Conservation (phyloP, 2,888 invertebrate genomes). For the Physocephala rufipes region DNA sequence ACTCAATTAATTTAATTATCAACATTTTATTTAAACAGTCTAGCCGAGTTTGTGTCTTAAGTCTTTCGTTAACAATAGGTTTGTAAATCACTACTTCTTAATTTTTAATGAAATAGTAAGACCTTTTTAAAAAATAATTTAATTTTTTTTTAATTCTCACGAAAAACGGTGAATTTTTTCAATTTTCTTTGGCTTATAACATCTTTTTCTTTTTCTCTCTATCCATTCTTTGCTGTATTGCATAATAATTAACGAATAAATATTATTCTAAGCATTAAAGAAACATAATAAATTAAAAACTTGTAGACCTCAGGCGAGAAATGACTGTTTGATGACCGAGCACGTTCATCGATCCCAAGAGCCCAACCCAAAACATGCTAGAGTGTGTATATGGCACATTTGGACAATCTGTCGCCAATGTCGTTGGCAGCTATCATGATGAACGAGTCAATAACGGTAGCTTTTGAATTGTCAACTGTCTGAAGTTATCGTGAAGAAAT, state of each 20-base stretch:
- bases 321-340: not conserved
- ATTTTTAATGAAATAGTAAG: not conserved
- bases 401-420: slow-evolving; percentile 3
- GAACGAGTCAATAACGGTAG: slow-evolving; percentile 1
- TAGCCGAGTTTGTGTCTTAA: slow-evolving; percentile 1
- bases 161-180: not conserved
- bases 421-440: not conserved
- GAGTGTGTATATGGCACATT: slow-evolving; percentile 1
- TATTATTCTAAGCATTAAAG: not conserved
- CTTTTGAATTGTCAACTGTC: not conserved
- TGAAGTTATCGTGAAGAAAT: not conserved
- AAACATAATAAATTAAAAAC: not conserved
- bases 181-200: not conserved
- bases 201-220: not conserved
- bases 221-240: not conserved
- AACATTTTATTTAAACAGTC: too few species aligned
- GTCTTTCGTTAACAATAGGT: not conserved
- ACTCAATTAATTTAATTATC: too few species aligned
- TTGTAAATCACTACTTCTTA: not conserved
- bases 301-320: not conserved
- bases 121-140: not conserved
- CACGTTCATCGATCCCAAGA: not conserved
- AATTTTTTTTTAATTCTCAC: not conserved
- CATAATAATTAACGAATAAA: not conserved
- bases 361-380: slow-evolving; percentile 15